Evolutionary conservation across 2,797 vertebrate species (phyloP).

Genomic region (Phyllotis vaccarum): DNA sequence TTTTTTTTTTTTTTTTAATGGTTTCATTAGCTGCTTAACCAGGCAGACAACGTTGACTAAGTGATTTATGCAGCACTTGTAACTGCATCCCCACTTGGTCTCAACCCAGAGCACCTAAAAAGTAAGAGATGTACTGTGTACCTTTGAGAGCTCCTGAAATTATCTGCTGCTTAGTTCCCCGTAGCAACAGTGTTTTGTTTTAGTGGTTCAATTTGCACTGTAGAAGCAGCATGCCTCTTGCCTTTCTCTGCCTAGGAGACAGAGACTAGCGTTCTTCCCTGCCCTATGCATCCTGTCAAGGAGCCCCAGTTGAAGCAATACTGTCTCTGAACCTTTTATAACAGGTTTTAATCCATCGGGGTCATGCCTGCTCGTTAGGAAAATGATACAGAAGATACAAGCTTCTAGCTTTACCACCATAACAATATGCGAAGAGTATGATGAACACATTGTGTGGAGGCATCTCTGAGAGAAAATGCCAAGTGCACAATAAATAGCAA

Average conservation of each 20-base stretch:
- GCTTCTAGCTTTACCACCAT: slow-evolving; percentile 47
- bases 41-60: neutral
- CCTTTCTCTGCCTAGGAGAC: neutral
- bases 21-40: slow-evolving; percentile 30
- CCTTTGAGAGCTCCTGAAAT: slow-evolving; percentile 60
- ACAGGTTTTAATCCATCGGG: slow-evolving; percentile 44
- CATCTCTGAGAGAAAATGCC: slow-evolving; percentile 80
- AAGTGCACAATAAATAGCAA: slow-evolving; percentile 79
- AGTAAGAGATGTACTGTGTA: slow-evolving; percentile 39
- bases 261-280: slow-evolving; percentile 18
- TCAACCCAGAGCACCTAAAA: slow-evolving; percentile 66
- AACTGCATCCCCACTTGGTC: neutral
- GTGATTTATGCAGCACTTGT: neutral
- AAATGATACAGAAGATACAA: slow-evolving; percentile 55
- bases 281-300: neutral
- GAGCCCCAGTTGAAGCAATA: slow-evolving; percentile 30
- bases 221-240: slow-evolving; percentile 8
- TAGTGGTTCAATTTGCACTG: slow-evolving; percentile 33
- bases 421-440: slow-evolving; percentile 54
- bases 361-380: slow-evolving; percentile 48
- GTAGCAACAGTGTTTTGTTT: neutral
- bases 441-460: slow-evolving; percentile 43
- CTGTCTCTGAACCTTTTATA: slow-evolving; percentile 39
- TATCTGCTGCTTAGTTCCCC: slow-evolving; percentile 48
- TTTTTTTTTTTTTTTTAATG: slow-evolving; percentile 34